Base-by-base conservation (phyloP, 2,113 vertebrate genomes). In the Brachyhypopomus gauderio region DNA sequence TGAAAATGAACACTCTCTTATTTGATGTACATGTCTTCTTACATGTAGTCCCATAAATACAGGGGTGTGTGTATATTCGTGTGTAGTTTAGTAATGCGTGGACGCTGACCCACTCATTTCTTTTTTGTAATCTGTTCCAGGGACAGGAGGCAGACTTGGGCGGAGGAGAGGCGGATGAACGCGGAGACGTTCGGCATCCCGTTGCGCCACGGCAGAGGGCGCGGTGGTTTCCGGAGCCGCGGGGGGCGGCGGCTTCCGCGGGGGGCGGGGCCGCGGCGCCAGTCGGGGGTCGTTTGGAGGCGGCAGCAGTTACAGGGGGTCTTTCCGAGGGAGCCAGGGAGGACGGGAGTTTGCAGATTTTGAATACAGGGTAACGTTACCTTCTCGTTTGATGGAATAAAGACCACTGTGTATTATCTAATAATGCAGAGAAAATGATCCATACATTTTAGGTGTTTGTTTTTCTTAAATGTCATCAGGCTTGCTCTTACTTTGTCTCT, bases 171-270 rank as follows among this genome's bases (percentile, higher is more conserved):
- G 85, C 91, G 96, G 69, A 84, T 98, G 91, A 99, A 99, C 69
- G 94, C 96, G 0, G 97, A 99, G 93, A 99, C 97, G 0, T 99
- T 99, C 5, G 97, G 97, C 76, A 92, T 99, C 83, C 97, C 97
- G 0, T 87, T 98, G 81, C 95, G 97, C 81, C 93, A 97, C 72
- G 94, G 92, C 66, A 94, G 96, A 3, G 95, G 95, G 30, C 94
- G 97, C 60, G 96, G 97, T 0, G 96, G 96, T 5, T 98, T 83
- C 91, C 87, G 97, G 72, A 95, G 95, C 63, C 89, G 97, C 78
- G 96, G 96, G 41, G 93, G 89, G n/a, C n/a, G 48, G 92, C 95
- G 83, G 96, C 16, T 96, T 95, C 86, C 96, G 96, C 2, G 96
- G 96, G 4, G 94, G 95, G 27, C 73, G 97, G 23, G 96, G 95